Evolutionary conservation across 2,888 invertebrate species (phyloP), one percentile per base, ranked within the genome.

Genomic region (Mechanitis mazaeus): DNA sequence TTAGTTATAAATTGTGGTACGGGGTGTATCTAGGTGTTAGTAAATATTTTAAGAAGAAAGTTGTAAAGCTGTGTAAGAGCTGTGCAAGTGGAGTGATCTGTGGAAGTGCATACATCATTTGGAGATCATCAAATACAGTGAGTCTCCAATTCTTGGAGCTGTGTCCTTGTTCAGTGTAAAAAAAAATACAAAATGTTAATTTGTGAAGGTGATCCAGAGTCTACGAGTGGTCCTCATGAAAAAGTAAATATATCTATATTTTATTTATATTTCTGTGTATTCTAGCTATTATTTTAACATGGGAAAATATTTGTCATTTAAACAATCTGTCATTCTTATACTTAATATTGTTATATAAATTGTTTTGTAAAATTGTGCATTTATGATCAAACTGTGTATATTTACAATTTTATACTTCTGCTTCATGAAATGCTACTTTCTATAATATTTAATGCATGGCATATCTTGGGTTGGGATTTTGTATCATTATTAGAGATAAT

Each of bases 1-100:
- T 83, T 84, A 83, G 77, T 79, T 79, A 73, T 79, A 77, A 80
- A 66, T 67, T 84, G 88, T 87, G 87, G 81, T 81, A 80, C 76
- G 78, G 80, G 85, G 86, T 86, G 86, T 83, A 84, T 84, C 77
- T 88, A 87, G 87, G 84, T 87, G 86, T 74, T 63, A 67, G 76
- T 82, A 78, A 75, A 81, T 69, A 73, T 75, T 76, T 78, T 77
- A 81, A 78, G 78, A 79, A 80, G 80, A 80, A 80, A 66, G 81
- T 84, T 86, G 85, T 79, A 76, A 69, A 74, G 77, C 75, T 67
- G 77, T 78, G 77, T 72, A 71, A 72, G 73, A 71, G 77, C 79
- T 71, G 84, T 84, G 83, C 76, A 76, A 78, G 82, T 81, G 80
- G 78, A 78, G 82, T 87, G 87, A 73, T 79, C 77, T 78, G 81